A percentile compares a stretch with the other conserved stretches of the same genome.
These are phyloP conservation scores for Nephrotoma appendiculata DNA, from an alignment of 2,888 invertebrate genomes.

Conservation along the genomic window DNA sequence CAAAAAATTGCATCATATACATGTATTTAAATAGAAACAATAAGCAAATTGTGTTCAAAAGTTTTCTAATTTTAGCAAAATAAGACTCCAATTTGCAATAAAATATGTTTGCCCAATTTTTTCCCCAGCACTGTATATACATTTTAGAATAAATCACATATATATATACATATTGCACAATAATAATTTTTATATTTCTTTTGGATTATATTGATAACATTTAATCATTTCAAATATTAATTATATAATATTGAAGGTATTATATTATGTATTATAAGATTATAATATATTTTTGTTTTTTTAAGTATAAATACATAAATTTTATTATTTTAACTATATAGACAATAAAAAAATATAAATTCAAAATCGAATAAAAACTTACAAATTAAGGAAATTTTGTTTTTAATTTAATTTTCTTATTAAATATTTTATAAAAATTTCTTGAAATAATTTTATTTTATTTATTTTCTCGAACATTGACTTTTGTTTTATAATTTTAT, in stretches of 20 bases:
- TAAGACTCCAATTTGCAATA: too few species aligned
- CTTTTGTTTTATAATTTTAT: background rate
- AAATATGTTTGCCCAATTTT: too few species aligned
- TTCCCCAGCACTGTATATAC: too few species aligned
- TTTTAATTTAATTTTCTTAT: background rate
- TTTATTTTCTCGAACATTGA: background rate
- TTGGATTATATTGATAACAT: conserved; percentile 2
- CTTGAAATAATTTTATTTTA: background rate
- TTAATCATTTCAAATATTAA: conserved; percentile 1
- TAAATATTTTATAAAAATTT: background rate
- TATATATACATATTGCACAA: conserved; percentile 1
- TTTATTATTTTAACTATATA: background rate
- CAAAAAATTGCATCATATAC: too few species aligned
- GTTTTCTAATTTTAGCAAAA: too few species aligned
- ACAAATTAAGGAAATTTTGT: background rate
- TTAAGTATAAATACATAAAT: background rate
- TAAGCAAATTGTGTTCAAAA: too few species aligned
- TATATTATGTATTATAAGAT: background rate
- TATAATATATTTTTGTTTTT: background rate
- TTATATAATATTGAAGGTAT: background rate
- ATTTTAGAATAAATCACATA: background rate
- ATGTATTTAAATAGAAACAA: too few species aligned
- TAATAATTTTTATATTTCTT: background rate
- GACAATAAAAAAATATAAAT: background rate
- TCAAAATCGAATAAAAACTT: background rate